These are phyloP conservation scores for Drosophila carrolli DNA, from an alignment of 1,140 invertebrate genomes.

Conservation along the genomic window DNA sequence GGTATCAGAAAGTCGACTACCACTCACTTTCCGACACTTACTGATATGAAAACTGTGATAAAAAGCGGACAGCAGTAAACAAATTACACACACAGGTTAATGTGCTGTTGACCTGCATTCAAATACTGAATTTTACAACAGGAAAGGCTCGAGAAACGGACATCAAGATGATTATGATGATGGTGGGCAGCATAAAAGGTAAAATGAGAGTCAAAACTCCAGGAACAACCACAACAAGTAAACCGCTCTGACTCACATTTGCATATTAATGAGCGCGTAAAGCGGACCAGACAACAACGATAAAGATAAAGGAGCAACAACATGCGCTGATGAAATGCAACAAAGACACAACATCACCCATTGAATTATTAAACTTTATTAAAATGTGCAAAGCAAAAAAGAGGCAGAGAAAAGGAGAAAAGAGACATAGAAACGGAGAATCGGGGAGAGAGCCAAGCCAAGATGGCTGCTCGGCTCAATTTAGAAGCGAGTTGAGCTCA, in stretches of 20 bases:
- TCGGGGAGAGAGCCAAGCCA: constrained; percentile 21
- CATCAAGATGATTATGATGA: constrained; percentile 31
- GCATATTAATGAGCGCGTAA: constrained; percentile 66
- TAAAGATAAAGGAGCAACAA: constrained; percentile 28
- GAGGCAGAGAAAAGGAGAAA: not conserved
- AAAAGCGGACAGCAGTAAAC: constrained; percentile 36
- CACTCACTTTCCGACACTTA: not conserved
- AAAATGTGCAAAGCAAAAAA: constrained; percentile 46
- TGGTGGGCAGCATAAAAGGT: constrained; percentile 32
- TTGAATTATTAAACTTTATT: constrained; percentile 67
- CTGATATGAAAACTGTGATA: constrained; percentile 51
- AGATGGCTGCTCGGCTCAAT: constrained; percentile 35
- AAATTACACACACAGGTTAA: constrained; percentile 41
- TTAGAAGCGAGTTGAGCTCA: constrained; percentile 17
- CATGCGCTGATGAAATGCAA: constrained; percentile 65
- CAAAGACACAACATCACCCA: constrained; percentile 58
- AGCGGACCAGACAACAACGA: constrained; percentile 28
- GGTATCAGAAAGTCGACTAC: constrained; percentile 33
- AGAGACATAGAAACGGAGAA: constrained; percentile 10
- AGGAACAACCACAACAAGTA: constrained; percentile 31
- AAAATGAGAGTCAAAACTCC: constrained; percentile 9
- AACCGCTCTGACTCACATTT: constrained; percentile 60
- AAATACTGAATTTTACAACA: constrained; percentile 60
- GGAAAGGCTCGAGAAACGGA: constrained; percentile 46
- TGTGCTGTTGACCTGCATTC: constrained; percentile 60